These are phyloP conservation scores for Grammomys dolichurus DNA, from an alignment of 2,113 vertebrate genomes.

Conservation along the genomic window DNA sequence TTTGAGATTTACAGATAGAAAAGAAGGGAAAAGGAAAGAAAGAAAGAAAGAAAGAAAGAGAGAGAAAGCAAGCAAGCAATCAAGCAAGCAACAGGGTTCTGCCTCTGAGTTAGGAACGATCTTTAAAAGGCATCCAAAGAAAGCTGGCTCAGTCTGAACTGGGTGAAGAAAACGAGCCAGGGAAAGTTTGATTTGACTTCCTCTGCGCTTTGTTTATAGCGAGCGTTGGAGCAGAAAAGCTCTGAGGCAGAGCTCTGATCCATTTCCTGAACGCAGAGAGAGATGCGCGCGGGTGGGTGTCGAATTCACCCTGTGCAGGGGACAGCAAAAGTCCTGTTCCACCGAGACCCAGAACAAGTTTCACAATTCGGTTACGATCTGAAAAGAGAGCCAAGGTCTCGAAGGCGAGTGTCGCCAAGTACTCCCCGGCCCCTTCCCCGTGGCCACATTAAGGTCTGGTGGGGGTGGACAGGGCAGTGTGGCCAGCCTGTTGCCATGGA, in stretches of 20 bases:
- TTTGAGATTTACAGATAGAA: neutral
- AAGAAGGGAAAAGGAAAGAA: neutral
- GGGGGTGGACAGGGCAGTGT: neutral
- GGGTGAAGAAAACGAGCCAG: constrained; percentile 70
- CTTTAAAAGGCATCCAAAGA: constrained; percentile 52
- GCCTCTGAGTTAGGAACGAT: constrained; percentile 44
- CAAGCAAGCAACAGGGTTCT: constrained; percentile 18
- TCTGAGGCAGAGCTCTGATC: constrained; percentile 61
- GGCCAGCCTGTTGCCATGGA: neutral
- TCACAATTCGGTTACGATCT: neutral
- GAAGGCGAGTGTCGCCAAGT: neutral
- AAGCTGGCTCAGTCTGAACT: constrained; percentile 62
- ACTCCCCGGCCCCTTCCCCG: neutral
- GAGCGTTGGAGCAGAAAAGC: constrained; percentile 80
- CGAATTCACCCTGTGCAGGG: neutral
- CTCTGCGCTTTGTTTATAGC: constrained; percentile 80
- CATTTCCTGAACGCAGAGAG: constrained; percentile 81
- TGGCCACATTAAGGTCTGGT: neutral
- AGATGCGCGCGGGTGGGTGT: neutral
- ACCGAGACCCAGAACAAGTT: neutral
- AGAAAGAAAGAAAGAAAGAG: neutral
- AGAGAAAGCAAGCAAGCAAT: no score
- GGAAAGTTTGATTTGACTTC: constrained; percentile 80
- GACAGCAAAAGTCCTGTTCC: neutral
- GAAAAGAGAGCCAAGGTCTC: neutral